Evolutionary conservation across 1,140 invertebrate species (phyloP), one percentile per base, ranked within the genome.

Genomic region (Rhynchophorus ferrugineus): DNA sequence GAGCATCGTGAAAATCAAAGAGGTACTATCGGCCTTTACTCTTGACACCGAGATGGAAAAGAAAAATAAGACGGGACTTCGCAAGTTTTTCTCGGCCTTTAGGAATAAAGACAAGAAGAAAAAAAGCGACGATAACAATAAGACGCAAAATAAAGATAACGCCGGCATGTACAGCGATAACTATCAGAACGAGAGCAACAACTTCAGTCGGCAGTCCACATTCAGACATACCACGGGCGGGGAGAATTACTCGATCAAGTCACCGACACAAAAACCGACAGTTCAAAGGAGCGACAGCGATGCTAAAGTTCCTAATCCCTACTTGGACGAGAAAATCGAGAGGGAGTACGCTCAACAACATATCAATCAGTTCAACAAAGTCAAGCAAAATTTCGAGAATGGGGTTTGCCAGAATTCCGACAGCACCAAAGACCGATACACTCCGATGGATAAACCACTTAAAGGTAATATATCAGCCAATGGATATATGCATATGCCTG

Each of bases 41-140:
- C 67, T 65, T 62, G 62, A 64, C 20, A 58, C 24, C 5, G 11
- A 29, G 5, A 29, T 29, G 24, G 55, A 66, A 6, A 66, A 66
- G 29, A 69, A 68, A 56, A 56, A 65, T 1, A 51, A 41, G 33
- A 63, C 55, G 39, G 67, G 66, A 44, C 68, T 69, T 38, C 47
- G 58, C 7, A 61, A 56, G 39, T 52, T 67, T 20, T 63, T 69
- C 35, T 51, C 59, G 13, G 55, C 66, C 35, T 68, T 66, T 43
- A 47, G 61, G 2, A 54, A 48, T 47, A 66, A 65, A 43, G 64
- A 67, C 43, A 66, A 64, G 39, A 67, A 66, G 47, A 68, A 66
- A 39, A 58, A 59, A 21, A 48, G 61, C 17, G 35, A 52, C 3
- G 50, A 50, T n/a, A 58, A 57, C 7, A 56, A 58, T 14, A 64